These are phyloP conservation scores for Leptocoma aspasia DNA, from an alignment of 2,113 vertebrate genomes.

Conservation along the genomic window DNA sequence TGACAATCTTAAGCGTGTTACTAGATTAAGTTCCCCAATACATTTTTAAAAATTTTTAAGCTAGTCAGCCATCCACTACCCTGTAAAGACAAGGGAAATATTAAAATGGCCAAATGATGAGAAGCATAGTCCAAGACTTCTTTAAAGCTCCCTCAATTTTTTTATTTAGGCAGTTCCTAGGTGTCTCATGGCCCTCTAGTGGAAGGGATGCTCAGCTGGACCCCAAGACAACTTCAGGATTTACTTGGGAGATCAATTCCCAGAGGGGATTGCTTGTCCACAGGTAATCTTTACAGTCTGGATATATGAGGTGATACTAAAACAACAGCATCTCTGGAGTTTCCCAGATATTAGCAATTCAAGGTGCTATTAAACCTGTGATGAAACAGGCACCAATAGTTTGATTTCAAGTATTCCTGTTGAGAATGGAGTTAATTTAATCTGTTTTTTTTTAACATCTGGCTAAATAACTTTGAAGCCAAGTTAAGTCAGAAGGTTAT, in stretches of 20 bases:
- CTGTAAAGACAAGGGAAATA: slow-evolving; percentile 11
- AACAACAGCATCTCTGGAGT: slow-evolving; percentile 28
- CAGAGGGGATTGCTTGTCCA: slow-evolving; percentile 70
- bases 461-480: background rate
- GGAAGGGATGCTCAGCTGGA: slow-evolving; percentile 76
- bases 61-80: slow-evolving; percentile 23
- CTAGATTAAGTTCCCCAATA: background rate
- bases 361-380: background rate
- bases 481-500: background rate
- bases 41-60: background rate
- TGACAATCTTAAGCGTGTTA: background rate
- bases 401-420: background rate
- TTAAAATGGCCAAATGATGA: slow-evolving; percentile 37
- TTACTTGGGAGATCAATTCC: slow-evolving; percentile 71
- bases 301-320: slow-evolving; percentile 53
- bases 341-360: background rate
- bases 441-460: background rate
- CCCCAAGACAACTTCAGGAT: slow-evolving; percentile 70
- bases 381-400: background rate
- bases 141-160: slow-evolving; percentile 73
- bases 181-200: slow-evolving; percentile 74
- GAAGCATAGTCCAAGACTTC: slow-evolving; percentile 56
- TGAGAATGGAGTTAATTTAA: background rate
- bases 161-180: slow-evolving; percentile 74
- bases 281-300: slow-evolving; percentile 74